Percentiles rank a stretch among this genome's conserved stretches.
Evolutionary conservation across 2,797 vertebrate species (phyloP).

Genomic region (Chelmon rostratus): DNA sequence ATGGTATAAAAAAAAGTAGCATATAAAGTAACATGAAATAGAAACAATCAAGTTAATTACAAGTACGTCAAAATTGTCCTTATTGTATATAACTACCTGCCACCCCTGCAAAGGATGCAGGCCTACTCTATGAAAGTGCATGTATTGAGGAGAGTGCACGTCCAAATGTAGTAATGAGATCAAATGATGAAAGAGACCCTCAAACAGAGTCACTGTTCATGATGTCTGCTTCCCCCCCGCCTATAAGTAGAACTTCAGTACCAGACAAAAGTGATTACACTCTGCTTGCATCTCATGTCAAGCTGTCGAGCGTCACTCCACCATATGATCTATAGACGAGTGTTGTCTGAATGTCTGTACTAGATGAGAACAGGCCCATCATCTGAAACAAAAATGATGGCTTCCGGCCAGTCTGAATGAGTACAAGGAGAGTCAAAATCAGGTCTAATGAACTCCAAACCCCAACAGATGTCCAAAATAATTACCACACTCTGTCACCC

Average conservation of each 20-base stretch:
- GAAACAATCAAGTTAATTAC: neutral
- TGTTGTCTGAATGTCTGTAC: slow-evolving; percentile 25
- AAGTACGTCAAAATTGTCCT: neutral
- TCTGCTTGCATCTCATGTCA: slow-evolving; percentile 4
- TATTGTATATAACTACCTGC: too few relatives aligned
- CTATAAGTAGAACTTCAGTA: slow-evolving; percentile 1
- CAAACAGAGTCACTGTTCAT: neutral
- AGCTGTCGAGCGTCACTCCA: slow-evolving; percentile 30
- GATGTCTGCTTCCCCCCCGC: slow-evolving; percentile 1
- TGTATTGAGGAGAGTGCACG: neutral
- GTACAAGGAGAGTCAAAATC: slow-evolving; percentile 62
- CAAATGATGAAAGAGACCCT: neutral
- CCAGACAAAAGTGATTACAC: slow-evolving; percentile 16
- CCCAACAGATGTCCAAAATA: slow-evolving; percentile 73
- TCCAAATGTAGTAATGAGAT: slow-evolving; percentile 1
- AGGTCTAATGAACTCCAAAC: slow-evolving; percentile 62
- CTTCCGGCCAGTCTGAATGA: slow-evolving; percentile 59
- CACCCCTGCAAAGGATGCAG: too few relatives aligned
- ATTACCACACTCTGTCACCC: slow-evolving; percentile 75
- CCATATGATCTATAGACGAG: slow-evolving; percentile 28
- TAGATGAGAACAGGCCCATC: slow-evolving; percentile 40
- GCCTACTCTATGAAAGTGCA: too few relatives aligned
- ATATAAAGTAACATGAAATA: neutral
- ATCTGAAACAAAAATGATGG: slow-evolving; percentile 49
- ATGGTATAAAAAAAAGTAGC: too few relatives aligned